These are phyloP conservation scores for Anas bernieri DNA, from an alignment of 2,797 vertebrate genomes.

Conservation along the genomic window DNA sequence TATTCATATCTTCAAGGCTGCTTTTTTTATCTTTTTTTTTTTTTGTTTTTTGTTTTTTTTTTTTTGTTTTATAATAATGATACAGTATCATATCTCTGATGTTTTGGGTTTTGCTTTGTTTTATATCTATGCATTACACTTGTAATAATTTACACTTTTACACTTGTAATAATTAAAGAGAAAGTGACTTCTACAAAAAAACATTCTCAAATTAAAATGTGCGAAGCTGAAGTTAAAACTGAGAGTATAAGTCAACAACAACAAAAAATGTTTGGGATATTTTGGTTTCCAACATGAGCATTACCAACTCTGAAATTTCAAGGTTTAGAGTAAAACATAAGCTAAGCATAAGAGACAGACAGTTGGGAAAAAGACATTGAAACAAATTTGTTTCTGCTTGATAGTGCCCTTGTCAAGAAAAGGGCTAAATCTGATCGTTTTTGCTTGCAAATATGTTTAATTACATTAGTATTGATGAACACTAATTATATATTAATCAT, in stretches of 20 bases:
- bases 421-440: neutral
- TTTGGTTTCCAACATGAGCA: neutral
- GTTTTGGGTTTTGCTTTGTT: neutral
- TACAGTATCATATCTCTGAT: neutral
- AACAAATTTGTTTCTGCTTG: neutral
- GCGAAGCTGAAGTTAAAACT: neutral
- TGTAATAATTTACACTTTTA: neutral
- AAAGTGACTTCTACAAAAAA: neutral
- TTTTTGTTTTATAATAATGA: neutral
- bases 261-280: neutral
- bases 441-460: neutral
- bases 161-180: neutral
- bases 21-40: too few relatives aligned
- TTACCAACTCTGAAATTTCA: neutral
- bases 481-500: neutral
- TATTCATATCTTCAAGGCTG: neutral
- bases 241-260: neutral
- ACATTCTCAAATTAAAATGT: neutral
- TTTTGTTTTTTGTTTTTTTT: too few relatives aligned
- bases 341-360: neutral
- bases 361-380: neutral
- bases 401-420: neutral
- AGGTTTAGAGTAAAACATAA: neutral
- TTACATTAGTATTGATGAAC: neutral
- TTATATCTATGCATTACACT: accelerated